Base-by-base conservation (phyloP, 2,797 vertebrate genomes). In the Enteromius mattozi region DNA sequence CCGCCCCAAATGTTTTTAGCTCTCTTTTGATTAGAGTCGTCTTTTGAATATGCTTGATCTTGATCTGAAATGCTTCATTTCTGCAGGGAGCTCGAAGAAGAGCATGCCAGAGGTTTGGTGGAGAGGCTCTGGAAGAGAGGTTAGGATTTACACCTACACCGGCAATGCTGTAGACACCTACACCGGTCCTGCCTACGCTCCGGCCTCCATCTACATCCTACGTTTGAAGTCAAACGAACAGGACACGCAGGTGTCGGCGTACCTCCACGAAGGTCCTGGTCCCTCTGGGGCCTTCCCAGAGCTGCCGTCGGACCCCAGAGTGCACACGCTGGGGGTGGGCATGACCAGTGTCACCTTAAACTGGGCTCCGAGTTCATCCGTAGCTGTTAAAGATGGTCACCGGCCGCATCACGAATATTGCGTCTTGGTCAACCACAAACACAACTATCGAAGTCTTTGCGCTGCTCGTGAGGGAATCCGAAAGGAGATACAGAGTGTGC, bases 331-430 rank as follows among this genome's bases (percentile, higher is more conserved):
- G 0, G 94, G 96, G 4, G 86, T 96, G 0, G 96, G 96, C 27
- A 96, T 95, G 88, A 96, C 95, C n/a, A 96, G 96, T 0, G 96
- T 96, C 85, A 97, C 95, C 54, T 94, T 98, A 82, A 94, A 95
- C 86, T 98, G 97, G 97, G 93, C 91, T 51, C 94, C 96, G 70
- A 97, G 97, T 42, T 89, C 93, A n/a, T 96, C 96, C 3, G 78
- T 84, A 27, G 54, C n/a, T 69, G 17, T 78, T 59, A 59, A 83
- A 76, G 63, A 71, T 12, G 66, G 37, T 19, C 54, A 87, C 2
- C 90, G 90, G 79, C 93, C 95, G 42, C 88, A 86, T 77, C 94
- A 95, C 8, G 93, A 96, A 40, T 98, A 97, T 88, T 98, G 97
- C 1, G 94, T 98, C 65, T 93, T 97, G 0, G 92, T 96, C 66